Base-by-base conservation (phyloP, 2,797 vertebrate species). In the Carcharodon carcharias region DNA sequence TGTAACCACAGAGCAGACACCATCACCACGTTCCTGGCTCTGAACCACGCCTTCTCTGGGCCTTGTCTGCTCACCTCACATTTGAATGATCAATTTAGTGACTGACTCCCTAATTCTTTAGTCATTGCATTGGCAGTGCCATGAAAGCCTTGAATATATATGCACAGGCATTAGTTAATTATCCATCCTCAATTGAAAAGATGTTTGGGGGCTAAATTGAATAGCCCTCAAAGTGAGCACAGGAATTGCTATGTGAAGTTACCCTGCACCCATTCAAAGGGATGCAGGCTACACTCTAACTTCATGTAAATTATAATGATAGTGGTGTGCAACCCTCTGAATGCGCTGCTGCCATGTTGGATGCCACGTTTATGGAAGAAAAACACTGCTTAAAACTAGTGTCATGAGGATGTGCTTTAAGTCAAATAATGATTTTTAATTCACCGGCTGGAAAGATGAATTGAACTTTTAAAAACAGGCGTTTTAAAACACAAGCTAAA, bases 1-100 rank as follows among this genome's bases (percentile, higher is more conserved):
- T 56, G 94, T 69, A 95, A 31, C 28, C 94, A 95, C 93, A 95
- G 69, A 50, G 40, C 67, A 95, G 67, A 71, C 93, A 69, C 23
- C 69, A 58, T 12, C 69, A 4, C 6, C 50, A 18, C 50, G 26
- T 95, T 73, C 28, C 69, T 95, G 94, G 69, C 69, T 73, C 28
- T 35, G 69, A 54, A 40, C 69, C 56, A 26, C 31, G 54, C 11
- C 94, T 71, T 14, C 67, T 28, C 93, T 2, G 28, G 80, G 18
- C 40, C 45, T 26, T 67, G 92, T 94, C 63, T 95, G 40, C 23
- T 69, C 65, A 94, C 63, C 67, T 11, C 28, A 7, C n/a, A 94
- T 23, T 45, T 45, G n/a, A 28, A 69, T 45, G 12, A 69, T 45
- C 92, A 28, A 67, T 50, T 67, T 45, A 69, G n/a, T 9, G 28